phyloP scores from a whole-genome alignment of 2,888 invertebrate species.

The Euplexia lucipara region DNA sequence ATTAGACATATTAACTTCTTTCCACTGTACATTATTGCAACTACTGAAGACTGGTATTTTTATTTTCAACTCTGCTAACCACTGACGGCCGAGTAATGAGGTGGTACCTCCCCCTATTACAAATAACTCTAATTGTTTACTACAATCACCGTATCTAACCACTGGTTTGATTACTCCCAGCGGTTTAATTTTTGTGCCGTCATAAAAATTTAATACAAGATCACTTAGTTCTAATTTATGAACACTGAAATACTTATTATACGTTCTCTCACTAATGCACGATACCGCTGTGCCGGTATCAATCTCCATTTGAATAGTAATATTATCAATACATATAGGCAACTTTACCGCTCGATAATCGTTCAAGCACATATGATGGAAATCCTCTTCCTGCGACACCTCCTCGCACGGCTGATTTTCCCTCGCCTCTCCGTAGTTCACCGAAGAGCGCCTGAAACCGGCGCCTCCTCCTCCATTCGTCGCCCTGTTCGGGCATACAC shows the following conservation, averaged over 20 bases:
- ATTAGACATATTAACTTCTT: too few relatives aligned
- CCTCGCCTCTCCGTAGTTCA: not conserved
- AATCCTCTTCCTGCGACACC: not conserved
- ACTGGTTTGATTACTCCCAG: slow-evolving; percentile 46
- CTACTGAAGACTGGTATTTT: slow-evolving; percentile 18
- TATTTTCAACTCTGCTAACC: slow-evolving; percentile 56
- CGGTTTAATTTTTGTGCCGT: slow-evolving; percentile 46
- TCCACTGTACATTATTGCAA: too few relatives aligned
- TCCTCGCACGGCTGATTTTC: not conserved
- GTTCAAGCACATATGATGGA: slow-evolving; percentile 6
- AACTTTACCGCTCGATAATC: slow-evolving; percentile 24
- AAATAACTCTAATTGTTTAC: slow-evolving; percentile 55
- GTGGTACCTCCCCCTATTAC: slow-evolving; percentile 53
- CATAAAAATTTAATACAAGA: slow-evolving; percentile 42
- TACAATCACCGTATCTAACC: slow-evolving; percentile 6
- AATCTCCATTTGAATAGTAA: slow-evolving; percentile 17
- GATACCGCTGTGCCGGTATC: slow-evolving; percentile 22
- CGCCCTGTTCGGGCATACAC: not conserved
- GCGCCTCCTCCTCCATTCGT: not conserved
- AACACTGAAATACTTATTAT: slow-evolving; percentile 2
- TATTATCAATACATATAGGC: slow-evolving; percentile 9
- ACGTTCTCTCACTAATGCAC: slow-evolving; percentile 9
- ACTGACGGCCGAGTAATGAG: slow-evolving; percentile 56
- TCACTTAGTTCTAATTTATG: not conserved
- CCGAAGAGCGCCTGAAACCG: not conserved